Conservation (phyloP, 1,140 invertebrate species). For the Drosophila murphyi region DNA sequence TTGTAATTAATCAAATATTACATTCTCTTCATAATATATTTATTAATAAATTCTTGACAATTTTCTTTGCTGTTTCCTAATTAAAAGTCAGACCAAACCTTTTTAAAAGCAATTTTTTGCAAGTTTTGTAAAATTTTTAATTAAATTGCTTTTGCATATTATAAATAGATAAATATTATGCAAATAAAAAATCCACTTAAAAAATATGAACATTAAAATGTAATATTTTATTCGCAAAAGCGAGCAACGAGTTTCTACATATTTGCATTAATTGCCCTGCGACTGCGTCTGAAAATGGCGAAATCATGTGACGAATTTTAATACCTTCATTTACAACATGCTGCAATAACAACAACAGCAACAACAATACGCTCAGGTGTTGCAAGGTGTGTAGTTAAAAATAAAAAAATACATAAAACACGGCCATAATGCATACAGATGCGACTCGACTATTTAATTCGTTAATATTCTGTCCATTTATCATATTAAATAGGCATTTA, state of each 20-base stretch:
- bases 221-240: conserved; percentile 25
- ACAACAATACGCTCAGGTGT: conserved; percentile 27
- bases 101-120: conserved; percentile 7
- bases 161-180: conserved; percentile 44
- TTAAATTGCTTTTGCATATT: conserved; percentile 30
- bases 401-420: not conserved
- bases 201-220: conserved; percentile 5
- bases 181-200: not conserved
- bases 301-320: conserved; percentile 55
- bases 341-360: not conserved
- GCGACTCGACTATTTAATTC: conserved; percentile 40
- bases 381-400: conserved; percentile 13
- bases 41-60: conserved; percentile 7
- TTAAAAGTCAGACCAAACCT: not conserved
- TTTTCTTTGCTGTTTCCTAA: not conserved
- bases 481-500: conserved; percentile 54
- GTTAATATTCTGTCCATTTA: conserved; percentile 50
- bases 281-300: conserved; percentile 14
- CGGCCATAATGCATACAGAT: conserved; percentile 21
- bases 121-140: conserved; percentile 26
- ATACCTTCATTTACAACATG: conserved; percentile 46
- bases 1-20: too few relatives aligned
- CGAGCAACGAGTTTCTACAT: conserved; percentile 14
- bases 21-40: conserved; percentile 1
- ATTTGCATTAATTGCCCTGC: conserved; percentile 33